Evolutionary conservation across 2,113 vertebrate genomes (phyloP).

Genomic region (Micronycteris hirsuta): DNA sequence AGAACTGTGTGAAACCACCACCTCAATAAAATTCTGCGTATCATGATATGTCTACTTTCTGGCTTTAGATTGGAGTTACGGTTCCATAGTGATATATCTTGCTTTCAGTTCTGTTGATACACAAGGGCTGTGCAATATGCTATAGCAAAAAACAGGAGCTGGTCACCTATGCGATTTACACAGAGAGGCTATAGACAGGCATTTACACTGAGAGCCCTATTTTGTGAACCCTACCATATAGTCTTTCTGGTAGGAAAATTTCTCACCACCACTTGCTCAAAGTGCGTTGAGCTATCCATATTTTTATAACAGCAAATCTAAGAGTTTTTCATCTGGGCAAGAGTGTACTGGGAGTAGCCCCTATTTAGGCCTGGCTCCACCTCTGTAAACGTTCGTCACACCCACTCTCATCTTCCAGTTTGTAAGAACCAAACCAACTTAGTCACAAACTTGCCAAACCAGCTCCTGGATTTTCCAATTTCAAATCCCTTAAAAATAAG

Average conservation of each 20-base stretch:
- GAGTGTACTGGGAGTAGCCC: background rate
- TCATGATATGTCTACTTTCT: constrained; percentile 36
- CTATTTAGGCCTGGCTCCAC: background rate
- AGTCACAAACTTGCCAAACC: background rate
- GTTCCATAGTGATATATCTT: constrained; percentile 46
- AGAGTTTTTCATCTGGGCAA: background rate
- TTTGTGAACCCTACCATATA: background rate
- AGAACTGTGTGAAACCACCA: background rate
- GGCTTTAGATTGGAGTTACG: background rate
- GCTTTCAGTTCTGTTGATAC: constrained; percentile 32
- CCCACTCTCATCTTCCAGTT: background rate
- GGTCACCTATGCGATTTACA: background rate
- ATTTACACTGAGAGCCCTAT: background rate
- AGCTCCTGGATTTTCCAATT: background rate
- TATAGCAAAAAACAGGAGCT: background rate
- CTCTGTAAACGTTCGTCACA: background rate
- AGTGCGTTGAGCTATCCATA: background rate
- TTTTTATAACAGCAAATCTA: background rate
- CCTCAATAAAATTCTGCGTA: background rate
- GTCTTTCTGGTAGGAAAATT: background rate
- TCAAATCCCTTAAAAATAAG: background rate
- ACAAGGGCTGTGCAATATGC: constrained; percentile 17
- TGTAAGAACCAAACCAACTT: background rate
- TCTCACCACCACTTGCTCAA: background rate
- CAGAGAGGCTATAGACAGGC: background rate